Evolutionary conservation across 2,113 vertebrate species (phyloP), one percentile per base, ranked within the genome.

Genomic region (Lepisosteus osseus): DNA sequence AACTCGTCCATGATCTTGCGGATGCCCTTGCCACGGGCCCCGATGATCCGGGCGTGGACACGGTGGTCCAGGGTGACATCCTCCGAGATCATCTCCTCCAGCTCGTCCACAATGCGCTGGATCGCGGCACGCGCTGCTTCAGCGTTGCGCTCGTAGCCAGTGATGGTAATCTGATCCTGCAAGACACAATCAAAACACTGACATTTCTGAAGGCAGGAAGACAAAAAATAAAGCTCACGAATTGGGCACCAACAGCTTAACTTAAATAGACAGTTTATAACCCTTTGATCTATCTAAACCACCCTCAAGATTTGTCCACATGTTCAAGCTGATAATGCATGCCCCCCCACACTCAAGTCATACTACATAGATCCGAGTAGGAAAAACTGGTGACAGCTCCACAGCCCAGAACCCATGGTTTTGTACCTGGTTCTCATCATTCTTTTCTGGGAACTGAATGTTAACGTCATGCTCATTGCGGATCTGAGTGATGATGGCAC

Each of bases 1-100:
- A 98, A 99, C 69, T 99, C 97, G 43, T 99, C 97, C 97, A 99
- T 99, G 87, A 99, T 95, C 80, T 95, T 98, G 72, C 96, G 96
- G 85, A 99, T 97, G 80, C 95, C 96, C 84, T 98, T 99, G 65
- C 97, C 97, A 0, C 96, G 94, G 3, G 93, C 96, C 0, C 97
- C 97, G 0, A 99, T 99, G 75, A 99, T 97, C 74, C 97, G 96
- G 1, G 97, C 96, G 0, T 99, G 97, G 29, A 99, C 96, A 0
- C 94, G 94, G 86, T 95, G 95, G 88, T 99, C 96, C 79, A 99
- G 87, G 0, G 91, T 94, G 74, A 99, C 94, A 4, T 98, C 94
- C 87, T 98, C 96, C 0, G 94, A 95, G 7, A 99, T 92, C 97
- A 98, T 98, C 81, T 98, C 96, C 73, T 99, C 97, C 57, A 99